phyloP scores from a whole-genome alignment of 2,797 vertebrate genomes.

The Lycodopsis pacificus region DNA sequence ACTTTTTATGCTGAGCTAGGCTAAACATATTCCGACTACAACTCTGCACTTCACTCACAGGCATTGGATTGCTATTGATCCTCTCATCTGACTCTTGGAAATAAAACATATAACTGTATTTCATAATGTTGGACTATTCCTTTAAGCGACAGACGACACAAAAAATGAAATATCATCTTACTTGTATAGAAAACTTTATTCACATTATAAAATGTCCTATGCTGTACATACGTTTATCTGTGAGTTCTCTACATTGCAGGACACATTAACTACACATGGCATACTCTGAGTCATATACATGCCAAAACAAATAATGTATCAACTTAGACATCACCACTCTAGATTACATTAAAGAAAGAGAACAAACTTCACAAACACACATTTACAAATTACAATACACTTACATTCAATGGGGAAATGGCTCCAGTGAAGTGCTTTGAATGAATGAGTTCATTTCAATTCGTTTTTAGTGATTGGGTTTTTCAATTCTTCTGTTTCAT shows the following conservation, averaged over 20 bases:
- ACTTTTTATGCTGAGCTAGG: background rate
- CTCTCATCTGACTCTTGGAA: background rate
- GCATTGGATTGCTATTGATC: background rate
- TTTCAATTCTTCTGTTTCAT: slow-evolving; percentile 1
- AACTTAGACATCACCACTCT: slow-evolving; percentile 39
- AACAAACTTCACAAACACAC: slow-evolving; percentile 35
- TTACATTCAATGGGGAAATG: slow-evolving; percentile 47
- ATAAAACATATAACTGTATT: background rate
- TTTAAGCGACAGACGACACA: background rate
- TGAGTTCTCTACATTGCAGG: slow-evolving; percentile 87
- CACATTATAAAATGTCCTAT: slow-evolving; percentile 81
- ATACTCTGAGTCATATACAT: slow-evolving; percentile 86
- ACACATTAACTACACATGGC: slow-evolving; percentile 83
- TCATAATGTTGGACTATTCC: background rate
- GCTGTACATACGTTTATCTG: slow-evolving; percentile 81
- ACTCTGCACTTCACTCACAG: background rate
- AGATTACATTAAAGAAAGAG: slow-evolving; percentile 26
- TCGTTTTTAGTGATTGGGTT: background rate
- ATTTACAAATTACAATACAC: slow-evolving; percentile 49
- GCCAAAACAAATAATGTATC: slow-evolving; percentile 71
- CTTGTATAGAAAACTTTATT: slow-evolving; percentile 81
- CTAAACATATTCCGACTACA: background rate
- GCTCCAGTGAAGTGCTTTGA: slow-evolving; percentile 3
- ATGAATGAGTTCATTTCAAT: background rate
- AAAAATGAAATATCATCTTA: background rate